A percentile compares a stretch with the other conserved stretches of the same genome.
Evolutionary conservation across 1,140 invertebrate genomes (phyloP).

Genomic region (Brachionus angularis): DNA sequence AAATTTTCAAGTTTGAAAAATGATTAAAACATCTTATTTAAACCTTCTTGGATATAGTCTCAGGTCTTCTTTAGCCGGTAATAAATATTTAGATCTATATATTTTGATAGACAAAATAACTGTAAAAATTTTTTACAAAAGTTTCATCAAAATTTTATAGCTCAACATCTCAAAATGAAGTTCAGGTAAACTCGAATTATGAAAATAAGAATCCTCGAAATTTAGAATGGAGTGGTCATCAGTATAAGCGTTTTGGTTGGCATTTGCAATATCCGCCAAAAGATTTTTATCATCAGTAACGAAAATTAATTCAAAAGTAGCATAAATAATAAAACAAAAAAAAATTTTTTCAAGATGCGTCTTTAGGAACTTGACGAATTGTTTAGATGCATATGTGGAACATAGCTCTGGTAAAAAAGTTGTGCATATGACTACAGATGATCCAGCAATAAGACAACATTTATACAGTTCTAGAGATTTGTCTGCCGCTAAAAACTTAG

Average conservation of each 20-base stretch:
- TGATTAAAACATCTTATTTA: too few species aligned
- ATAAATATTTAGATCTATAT: too few species aligned
- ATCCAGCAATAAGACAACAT: slow-evolving; percentile 29
- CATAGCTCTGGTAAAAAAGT: slow-evolving; percentile 29
- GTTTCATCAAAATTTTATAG: background rate
- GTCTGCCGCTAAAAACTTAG: slow-evolving; percentile 24
- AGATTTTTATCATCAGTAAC: slow-evolving; percentile 43
- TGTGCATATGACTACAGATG: slow-evolving; percentile 11
- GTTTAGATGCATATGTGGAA: slow-evolving; percentile 25
- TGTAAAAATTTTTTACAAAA: background rate
- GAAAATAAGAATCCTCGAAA: slow-evolving; percentile 30
- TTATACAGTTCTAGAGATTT: slow-evolving; percentile 18
- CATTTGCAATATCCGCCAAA: slow-evolving; percentile 38
- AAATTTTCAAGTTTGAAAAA: too few species aligned
- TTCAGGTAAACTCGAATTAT: background rate
- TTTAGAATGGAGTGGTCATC: slow-evolving; percentile 29
- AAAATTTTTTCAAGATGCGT: slow-evolving; percentile 26
- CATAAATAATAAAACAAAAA: too few species aligned
- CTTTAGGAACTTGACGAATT: background rate
- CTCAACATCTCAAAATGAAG: too few species aligned
- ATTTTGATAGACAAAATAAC: too few species aligned
- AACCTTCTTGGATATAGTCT: too few species aligned
- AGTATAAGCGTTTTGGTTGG: slow-evolving; percentile 35
- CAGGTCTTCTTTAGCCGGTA: too few species aligned
- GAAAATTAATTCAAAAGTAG: too few species aligned